Percentiles rank a stretch among this genome's conserved stretches.
Conservation (phyloP, 2,888 invertebrate genomes). For the Idaea dimidiata region DNA sequence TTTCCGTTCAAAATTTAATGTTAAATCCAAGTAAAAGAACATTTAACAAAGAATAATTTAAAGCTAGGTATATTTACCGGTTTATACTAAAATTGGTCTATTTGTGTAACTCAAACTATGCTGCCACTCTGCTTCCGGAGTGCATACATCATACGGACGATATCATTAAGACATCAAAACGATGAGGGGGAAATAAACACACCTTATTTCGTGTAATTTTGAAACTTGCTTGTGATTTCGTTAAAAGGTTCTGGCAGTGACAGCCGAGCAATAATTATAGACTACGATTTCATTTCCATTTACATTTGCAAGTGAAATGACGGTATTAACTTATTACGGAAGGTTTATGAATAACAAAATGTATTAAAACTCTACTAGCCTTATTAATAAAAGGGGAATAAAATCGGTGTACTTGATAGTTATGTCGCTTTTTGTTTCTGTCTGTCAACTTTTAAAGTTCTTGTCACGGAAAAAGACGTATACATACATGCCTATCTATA, state of each 20-base stretch:
- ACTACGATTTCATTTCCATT: slow-evolving; percentile 15
- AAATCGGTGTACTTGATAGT: no score
- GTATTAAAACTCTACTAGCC: background rate
- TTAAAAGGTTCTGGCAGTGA: slow-evolving; percentile 41
- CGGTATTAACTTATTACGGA: background rate
- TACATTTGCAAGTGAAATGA: slow-evolving; percentile 4
- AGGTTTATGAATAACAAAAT: background rate
- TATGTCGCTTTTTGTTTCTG: no score
- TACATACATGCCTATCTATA: background rate
- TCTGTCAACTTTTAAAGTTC: no score
- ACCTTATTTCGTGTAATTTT: slow-evolving; percentile 58
- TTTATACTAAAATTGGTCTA: slow-evolving; percentile 19
- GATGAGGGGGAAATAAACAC: slow-evolving; percentile 53
- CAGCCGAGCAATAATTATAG: slow-evolving; percentile 26
- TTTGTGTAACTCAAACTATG: slow-evolving; percentile 29
- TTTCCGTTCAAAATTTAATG: background rate
- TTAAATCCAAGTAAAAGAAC: background rate
- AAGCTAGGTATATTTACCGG: background rate
- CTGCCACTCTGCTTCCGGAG: slow-evolving; percentile 58
- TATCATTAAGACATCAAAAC: slow-evolving; percentile 74
- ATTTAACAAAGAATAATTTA: background rate
- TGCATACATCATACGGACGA: slow-evolving; percentile 66
- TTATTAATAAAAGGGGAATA: no score
- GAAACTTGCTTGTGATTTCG: slow-evolving; percentile 54
- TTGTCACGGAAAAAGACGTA: no score